phyloP scores from a whole-genome alignment of 2,888 invertebrate genomes.

The Podabrus alpinus region DNA sequence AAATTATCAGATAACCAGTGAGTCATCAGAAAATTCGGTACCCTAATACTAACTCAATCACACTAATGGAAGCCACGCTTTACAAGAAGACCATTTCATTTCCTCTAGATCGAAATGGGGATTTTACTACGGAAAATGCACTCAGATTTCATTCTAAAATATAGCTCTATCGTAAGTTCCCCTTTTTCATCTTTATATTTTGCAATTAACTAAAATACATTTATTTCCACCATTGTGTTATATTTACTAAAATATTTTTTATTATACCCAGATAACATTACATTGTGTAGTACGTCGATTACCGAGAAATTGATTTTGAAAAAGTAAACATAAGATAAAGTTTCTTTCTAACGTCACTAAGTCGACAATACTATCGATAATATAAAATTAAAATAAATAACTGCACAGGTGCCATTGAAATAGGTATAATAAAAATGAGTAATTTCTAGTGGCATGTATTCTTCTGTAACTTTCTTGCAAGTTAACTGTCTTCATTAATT shows the following conservation, averaged over 20 bases:
- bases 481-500: slow-evolving; percentile 9
- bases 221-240: background rate
- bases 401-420: background rate
- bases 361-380: background rate
- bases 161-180: background rate
- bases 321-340: background rate
- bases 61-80: slow-evolving; percentile 44
- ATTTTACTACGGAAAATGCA: slow-evolving; percentile 5
- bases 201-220: background rate
- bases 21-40: slow-evolving; percentile 9
- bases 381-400: background rate
- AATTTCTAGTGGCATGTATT: background rate
- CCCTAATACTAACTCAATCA: slow-evolving; percentile 37
- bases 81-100: slow-evolving; percentile 41
- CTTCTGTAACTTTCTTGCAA: background rate
- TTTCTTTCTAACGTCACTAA: too few relatives aligned
- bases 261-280: too few relatives aligned
- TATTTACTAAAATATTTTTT: too few relatives aligned
- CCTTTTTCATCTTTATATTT: background rate
- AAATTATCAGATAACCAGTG: slow-evolving; percentile 22
- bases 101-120: slow-evolving; percentile 30
- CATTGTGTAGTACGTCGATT: background rate
- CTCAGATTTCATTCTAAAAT: slow-evolving; percentile 18
- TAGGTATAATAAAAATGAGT: background rate
- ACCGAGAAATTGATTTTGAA: background rate